Percentiles rank a stretch among this genome's conserved stretches.
These are phyloP conservation scores for Dissostichus mawsoni DNA, from an alignment of 2,113 vertebrate species.

Conservation along the genomic window DNA sequence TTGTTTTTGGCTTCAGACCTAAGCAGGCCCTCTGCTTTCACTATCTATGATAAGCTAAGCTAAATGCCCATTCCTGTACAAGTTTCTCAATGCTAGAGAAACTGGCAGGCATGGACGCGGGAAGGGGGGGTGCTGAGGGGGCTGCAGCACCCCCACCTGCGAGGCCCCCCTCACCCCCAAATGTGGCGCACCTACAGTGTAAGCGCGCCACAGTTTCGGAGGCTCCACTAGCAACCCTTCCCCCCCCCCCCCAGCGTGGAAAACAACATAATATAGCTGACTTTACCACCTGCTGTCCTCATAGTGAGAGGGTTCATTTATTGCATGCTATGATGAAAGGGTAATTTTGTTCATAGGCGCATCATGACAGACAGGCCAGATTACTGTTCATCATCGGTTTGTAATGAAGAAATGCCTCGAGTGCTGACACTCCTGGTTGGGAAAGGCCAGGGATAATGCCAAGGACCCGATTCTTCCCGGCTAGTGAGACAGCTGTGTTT, in stretches of 20 bases:
- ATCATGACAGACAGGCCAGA: slow-evolving; percentile 71
- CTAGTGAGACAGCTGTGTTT: slow-evolving; percentile 73
- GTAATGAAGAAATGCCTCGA: slow-evolving; percentile 77
- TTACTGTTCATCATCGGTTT: slow-evolving; percentile 72
- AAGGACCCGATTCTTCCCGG: slow-evolving; percentile 22
- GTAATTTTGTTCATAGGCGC: slow-evolving; percentile 45
- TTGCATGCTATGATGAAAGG: slow-evolving; percentile 63
- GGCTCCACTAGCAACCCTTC: no score
- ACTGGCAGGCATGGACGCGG: neutral
- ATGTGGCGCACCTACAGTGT: no score
- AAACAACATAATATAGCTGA: slow-evolving; percentile 50
- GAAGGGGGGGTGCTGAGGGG: no score
- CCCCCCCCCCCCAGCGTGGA: slow-evolving; percentile 27
- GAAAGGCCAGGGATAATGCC: slow-evolving; percentile 57
- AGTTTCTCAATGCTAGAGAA: slow-evolving; percentile 3
- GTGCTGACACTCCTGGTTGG: slow-evolving; percentile 27
- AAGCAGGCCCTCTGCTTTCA: no score
- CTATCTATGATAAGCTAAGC: no score
- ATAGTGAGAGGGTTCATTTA: slow-evolving; percentile 58
- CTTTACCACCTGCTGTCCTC: slow-evolving; percentile 64
- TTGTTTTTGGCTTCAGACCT: no score
- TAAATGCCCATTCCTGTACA: neutral
- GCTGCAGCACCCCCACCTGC: no score
- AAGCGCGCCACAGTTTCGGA: no score
- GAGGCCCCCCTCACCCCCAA: no score